Conservation (phyloP, 2,797 vertebrate genomes). For the Cirrhinus molitorella region DNA sequence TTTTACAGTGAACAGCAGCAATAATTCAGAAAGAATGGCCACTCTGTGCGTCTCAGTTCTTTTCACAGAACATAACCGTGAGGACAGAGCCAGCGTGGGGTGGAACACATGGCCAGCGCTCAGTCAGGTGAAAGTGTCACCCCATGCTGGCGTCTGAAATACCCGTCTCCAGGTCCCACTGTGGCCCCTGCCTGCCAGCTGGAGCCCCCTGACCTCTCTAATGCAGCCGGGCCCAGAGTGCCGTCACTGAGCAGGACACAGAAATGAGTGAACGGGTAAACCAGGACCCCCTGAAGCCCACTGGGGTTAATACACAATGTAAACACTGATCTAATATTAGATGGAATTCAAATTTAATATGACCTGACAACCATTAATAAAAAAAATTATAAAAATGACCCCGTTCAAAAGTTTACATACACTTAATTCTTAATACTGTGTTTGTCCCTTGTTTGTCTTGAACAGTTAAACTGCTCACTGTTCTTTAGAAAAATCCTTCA, state of each 20-base stretch:
- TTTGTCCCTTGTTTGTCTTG: too few relatives aligned
- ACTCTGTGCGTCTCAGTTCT: conserved; percentile 44
- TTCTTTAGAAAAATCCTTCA: too few relatives aligned
- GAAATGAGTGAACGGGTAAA: conserved; percentile 61
- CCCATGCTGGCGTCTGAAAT: conserved; percentile 71
- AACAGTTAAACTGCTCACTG: too few relatives aligned
- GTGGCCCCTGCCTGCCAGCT: conserved; percentile 81
- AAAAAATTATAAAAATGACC: too few relatives aligned
- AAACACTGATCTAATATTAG: conserved; percentile 1
- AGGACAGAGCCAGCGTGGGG: conserved; percentile 51
- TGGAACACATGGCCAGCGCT: conserved; percentile 65
- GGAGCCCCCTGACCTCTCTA: conserved; percentile 77
- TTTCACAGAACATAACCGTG: conserved; percentile 44
- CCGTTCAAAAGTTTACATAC: too few relatives aligned
- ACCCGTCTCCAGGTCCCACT: conserved; percentile 74
- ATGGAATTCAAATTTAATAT: neutral
- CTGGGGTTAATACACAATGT: conserved; percentile 34
- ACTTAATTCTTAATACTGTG: too few relatives aligned
- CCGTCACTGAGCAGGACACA: conserved; percentile 64
- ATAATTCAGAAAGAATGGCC: conserved; percentile 51
- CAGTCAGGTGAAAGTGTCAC: conserved; percentile 59
- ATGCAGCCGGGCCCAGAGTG: conserved; percentile 68
- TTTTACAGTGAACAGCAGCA: conserved; percentile 33
- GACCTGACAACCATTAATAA: too few relatives aligned
- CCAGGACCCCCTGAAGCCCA: conserved; percentile 53